Conservation (phyloP, 2,113 vertebrate genomes). For the Aythya baeri region DNA sequence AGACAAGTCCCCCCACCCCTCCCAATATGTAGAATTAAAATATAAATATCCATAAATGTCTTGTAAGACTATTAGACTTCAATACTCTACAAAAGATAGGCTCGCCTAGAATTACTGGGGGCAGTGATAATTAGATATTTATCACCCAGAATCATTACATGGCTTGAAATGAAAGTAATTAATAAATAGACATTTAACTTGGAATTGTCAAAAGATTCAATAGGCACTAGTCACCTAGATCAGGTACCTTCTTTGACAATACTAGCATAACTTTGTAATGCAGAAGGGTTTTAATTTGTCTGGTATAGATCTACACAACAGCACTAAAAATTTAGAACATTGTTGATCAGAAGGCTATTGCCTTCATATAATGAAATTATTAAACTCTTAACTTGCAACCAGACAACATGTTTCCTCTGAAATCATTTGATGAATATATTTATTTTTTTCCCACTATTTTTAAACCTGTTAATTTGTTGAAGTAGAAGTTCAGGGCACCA, state of each 20-base stretch:
- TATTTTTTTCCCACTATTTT: neutral
- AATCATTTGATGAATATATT: neutral
- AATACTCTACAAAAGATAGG: constrained; percentile 34
- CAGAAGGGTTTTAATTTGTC: neutral
- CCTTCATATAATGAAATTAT: neutral
- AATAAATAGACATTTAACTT: constrained; percentile 31
- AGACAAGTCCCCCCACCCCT: neutral
- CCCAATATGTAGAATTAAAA: constrained; percentile 56
- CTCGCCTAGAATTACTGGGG: neutral
- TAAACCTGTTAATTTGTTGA: neutral
- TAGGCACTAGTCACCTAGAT: neutral
- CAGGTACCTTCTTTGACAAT: neutral
- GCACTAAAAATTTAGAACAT: neutral
- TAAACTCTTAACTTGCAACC: neutral
- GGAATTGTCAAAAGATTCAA: neutral
- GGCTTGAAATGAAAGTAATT: neutral
- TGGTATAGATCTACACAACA: neutral
- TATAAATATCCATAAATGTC: constrained; percentile 33
- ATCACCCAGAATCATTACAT: neutral
- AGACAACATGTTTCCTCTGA: neutral
- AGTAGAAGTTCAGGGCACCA: neutral
- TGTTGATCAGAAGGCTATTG: neutral
- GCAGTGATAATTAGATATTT: neutral
- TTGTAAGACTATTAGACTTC: constrained; percentile 36
- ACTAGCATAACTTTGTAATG: neutral